Base-by-base conservation (phyloP, 92 coral and sea anemone genomes). In the Zoanthus sansibaricus region DNA sequence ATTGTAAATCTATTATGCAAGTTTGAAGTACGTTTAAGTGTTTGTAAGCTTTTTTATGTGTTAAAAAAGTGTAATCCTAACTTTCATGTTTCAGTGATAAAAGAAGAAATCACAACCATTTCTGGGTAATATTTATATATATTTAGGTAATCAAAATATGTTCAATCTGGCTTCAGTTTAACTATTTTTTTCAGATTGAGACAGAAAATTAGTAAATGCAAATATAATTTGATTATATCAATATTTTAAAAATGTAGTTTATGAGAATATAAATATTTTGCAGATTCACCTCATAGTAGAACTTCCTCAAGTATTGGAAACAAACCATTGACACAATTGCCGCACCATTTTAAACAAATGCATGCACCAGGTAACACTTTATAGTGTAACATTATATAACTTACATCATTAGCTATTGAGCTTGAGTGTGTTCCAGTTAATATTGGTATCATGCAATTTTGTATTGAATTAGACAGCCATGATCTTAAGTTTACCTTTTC, bases 331-430 rank as follows among this genome's bases (percentile, higher is more conserved):
- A 33, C 58, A 45, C 85, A 45, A 12, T 72, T 80, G 6, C 74
- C 85, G 11, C 85, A 66, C 73, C 84, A 79, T 33, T 80, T 80
- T 74, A 80, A 66, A 66, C 85, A 80, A 80, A 64, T 80, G 59
- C 75, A 80, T 64, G 85, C 74, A 30, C 85, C 66, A 80, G 85
- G 85, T 80, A 37, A 54, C 8, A 49, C 55, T 18, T 45, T 15
- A 74, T 17, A 20, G 9, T 37, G 33, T 10, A 76, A 76, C 13
- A 4, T 20, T 17, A 32, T 47, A 49, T 14, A 11, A 49, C 25
- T 25, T 25, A 25, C 25, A 25, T 25, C 5, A 32, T 21, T 30
- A 52, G 21, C n/a, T 49, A 49, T 7, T 49, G 55, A 7, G 55
- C 12, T 7, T 7, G 12, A 49, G 55, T 49, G 12, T 49, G 9